Evolutionary conservation across 2,888 invertebrate genomes (phyloP), one percentile per base, ranked within the genome.

Genomic region (Brenthis hecate): DNA sequence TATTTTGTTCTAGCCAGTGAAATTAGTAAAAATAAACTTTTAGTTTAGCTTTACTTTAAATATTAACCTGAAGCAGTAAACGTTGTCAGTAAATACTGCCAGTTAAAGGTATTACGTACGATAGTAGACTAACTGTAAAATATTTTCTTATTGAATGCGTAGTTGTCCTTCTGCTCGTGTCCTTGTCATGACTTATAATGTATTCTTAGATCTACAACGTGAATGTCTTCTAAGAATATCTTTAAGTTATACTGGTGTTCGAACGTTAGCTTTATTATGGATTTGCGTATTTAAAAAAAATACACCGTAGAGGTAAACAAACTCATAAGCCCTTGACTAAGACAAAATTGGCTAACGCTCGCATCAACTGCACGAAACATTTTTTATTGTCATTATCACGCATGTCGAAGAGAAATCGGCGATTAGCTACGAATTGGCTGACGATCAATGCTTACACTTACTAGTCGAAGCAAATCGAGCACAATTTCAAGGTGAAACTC

Each of bases 401-500:
- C 80, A 78, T 73, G 74, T 75, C 73, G 76, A 77, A 80, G 85
- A 80, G 85, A 85, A 87, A 87, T 79, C 82, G 74, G 60, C 76
- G 75, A 80, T 81, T 80, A 77, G 77, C 72, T 74, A 78, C 78
- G 78, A 78, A 79, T 81, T 75, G 76, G 53, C 62, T 71, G 69
- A 66, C 70, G 71, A 73, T 72, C 72, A 71, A 74, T 72, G 72
- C 73, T 68, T 71, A 70, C 19, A 58, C 63, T 70, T 73, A 69
- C 74, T 71, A 73, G 65, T 72, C 76, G 77, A 71, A 71, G 75
- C 84, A 76, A 86, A 87, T 83, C 78, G 79, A 74, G 79, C 74
- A 78, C 75, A 78, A 78, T 78, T 78, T 75, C 78, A 73, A 62
- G 78, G 84, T 80, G 87, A 87, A 87, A 87, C 81, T 83, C 77